phyloP scores from a whole-genome alignment of 2,888 invertebrate genomes.

The Scotopteryx bipunctaria region DNA sequence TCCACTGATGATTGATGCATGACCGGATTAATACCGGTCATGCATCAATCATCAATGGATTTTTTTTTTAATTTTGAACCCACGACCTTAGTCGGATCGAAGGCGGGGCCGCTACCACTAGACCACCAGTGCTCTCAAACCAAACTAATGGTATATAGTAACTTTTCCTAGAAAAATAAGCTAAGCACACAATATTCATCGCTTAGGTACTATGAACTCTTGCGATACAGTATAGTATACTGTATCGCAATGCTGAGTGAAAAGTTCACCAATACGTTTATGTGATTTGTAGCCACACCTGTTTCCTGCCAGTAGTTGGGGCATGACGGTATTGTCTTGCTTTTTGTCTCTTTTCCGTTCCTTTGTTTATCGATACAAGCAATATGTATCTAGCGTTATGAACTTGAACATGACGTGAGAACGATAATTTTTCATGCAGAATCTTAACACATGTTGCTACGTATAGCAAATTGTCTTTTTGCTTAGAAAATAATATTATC shows the following conservation, averaged over 20 bases:
- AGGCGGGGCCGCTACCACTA: no score
- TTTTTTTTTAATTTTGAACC: no score
- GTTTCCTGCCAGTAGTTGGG: slow-evolving; percentile 56
- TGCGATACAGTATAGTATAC: no score
- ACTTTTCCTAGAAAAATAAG: no score
- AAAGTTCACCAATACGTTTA: slow-evolving; percentile 26
- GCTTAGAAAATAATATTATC: slow-evolving; percentile 26
- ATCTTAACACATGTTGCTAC: slow-evolving; percentile 1
- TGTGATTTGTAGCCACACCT: slow-evolving; percentile 47
- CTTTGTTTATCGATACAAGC: slow-evolving; percentile 46
- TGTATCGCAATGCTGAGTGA: slow-evolving; percentile 26
- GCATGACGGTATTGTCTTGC: slow-evolving; percentile 58
- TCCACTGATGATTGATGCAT: no score
- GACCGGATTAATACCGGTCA: no score
- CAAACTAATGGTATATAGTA: no score
- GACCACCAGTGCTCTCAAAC: no score
- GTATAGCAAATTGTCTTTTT: slow-evolving; percentile 12
- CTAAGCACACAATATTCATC: no score
- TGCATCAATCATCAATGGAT: no score
- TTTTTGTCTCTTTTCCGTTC: slow-evolving; percentile 57
- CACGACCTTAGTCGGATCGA: no score
- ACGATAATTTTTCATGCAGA: slow-evolving; percentile 19
- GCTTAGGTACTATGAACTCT: no score
- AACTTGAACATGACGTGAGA: slow-evolving; percentile 30
- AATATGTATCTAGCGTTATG: slow-evolving; percentile 20